Conservation (phyloP, 2,113 vertebrate species). For the Otocyon megalotis region DNA sequence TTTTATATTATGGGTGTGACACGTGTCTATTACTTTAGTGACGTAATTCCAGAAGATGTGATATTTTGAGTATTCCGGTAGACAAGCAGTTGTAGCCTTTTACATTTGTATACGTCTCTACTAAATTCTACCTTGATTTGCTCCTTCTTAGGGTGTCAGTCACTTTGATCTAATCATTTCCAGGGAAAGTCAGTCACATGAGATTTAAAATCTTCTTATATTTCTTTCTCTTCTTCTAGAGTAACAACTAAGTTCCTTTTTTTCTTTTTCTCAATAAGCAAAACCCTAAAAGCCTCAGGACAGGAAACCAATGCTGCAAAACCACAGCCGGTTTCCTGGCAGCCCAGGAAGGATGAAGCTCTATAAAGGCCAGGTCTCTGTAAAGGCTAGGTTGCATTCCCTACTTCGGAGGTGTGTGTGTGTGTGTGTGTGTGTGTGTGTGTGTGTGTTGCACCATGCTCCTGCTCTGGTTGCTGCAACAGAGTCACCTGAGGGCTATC, state of each 20-base stretch:
- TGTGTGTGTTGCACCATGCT: fast-evolving
- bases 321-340: not conserved
- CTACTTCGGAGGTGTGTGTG: fast-evolving
- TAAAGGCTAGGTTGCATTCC: not conserved
- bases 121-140: not conserved
- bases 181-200: not conserved
- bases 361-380: not conserved
- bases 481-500: not conserved
- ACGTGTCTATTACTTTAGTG: not conserved
- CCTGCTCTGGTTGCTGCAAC: no score
- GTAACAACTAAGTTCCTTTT: not conserved
- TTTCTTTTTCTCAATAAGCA: not conserved
- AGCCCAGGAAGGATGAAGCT: not conserved
- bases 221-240: not conserved
- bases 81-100: not conserved
- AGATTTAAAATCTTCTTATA: not conserved
- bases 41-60: not conserved
- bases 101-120: not conserved
- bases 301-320: no score
- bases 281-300: not conserved
- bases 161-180: not conserved
- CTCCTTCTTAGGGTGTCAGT: not conserved
- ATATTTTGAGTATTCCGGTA: not conserved
- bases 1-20: not conserved
- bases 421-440: not conserved